Conservation (phyloP, 2,113 vertebrate species). For the Bujurquina vittata region DNA sequence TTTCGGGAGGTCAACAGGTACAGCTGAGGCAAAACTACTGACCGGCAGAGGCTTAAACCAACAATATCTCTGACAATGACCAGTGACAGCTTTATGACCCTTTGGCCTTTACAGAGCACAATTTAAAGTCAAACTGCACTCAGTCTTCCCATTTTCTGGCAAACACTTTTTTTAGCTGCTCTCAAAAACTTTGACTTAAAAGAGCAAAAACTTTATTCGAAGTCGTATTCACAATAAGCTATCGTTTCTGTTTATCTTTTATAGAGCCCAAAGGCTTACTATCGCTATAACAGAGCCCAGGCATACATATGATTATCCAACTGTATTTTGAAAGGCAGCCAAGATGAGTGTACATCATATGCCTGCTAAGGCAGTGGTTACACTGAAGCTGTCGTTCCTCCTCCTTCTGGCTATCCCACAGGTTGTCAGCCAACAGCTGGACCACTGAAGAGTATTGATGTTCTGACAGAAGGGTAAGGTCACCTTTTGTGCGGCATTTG, state of each 20-base stretch:
- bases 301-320: not conserved
- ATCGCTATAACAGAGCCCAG: not conserved
- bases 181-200: slow-evolving; percentile 1
- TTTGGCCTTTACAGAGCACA: slow-evolving; percentile 25
- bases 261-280: not conserved
- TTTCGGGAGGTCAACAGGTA: slow-evolving; percentile 57
- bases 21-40: slow-evolving; percentile 34
- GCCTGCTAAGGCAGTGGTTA: not conserved
- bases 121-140: slow-evolving; percentile 45
- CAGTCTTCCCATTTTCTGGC: slow-evolving; percentile 4
- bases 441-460: not conserved
- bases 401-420: not conserved
- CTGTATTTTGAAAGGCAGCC: not conserved
- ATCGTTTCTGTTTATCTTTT: not conserved
- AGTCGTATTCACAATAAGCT: not conserved
- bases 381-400: not conserved
- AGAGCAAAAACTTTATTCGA: not conserved
- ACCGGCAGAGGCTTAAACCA: slow-evolving; percentile 24
- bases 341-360: slow-evolving; percentile 9
- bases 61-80: slow-evolving; percentile 47
- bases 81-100: slow-evolving; percentile 54
- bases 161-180: slow-evolving; percentile 12
- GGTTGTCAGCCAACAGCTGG: slow-evolving; percentile 9
- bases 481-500: slow-evolving; percentile 20
- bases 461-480: not conserved